Base-by-base conservation (phyloP, 2,888 invertebrate species). In the Agrotis segetum region DNA sequence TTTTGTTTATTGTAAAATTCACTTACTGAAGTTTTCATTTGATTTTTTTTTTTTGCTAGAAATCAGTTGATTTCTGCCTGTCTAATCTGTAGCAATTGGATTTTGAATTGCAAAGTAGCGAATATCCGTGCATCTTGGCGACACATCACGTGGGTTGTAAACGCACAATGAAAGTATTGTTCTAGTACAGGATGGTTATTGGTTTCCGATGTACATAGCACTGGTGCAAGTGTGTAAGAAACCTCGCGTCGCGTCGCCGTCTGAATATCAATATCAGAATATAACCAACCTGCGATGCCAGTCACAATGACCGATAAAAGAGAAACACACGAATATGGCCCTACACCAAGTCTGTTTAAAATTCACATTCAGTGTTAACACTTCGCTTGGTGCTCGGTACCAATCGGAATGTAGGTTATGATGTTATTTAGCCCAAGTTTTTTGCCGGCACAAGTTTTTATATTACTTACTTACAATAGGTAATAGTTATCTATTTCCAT, bases 331-430 rank as follows among this genome's bases (percentile, higher is more conserved):
- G 90, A 95, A 92, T 95, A 93, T 94, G 93, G 91, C 91, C 93
- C 92, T 95, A 95, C 92, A 87, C 89, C 84, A 85, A 90, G 87
- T 92, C 89, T 89, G 90, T 91, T 95, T 95, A 95, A 94, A 94
- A 95, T 93, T 94, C 94, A 96, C 92, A 94, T 93, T 94, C 92
- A 91, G 90, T 86, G 89, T 86, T 87, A 85, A 85, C 89, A 88
- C 79, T 84, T 87, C 84, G 87, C 87, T 90, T 85, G 91, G 89
- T 91, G 90, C 90, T 89, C 88, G 88, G 85, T 90, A 88, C 92
- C 91, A 88, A 91, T 88, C 89, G 93, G 95, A 94, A 96, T 96
- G 93, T 96, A 95, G 96, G 96, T 96, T 95, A 96, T 94, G 93
- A 95, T 95, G 95, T 93, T 96, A 96, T 93, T 94, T 94, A 92